A percentile compares a stretch with the other conserved stretches of the same genome.
These are phyloP conservation scores for Heliconius ethilla DNA, from an alignment of 2,888 invertebrate genomes.

Conservation along the genomic window DNA sequence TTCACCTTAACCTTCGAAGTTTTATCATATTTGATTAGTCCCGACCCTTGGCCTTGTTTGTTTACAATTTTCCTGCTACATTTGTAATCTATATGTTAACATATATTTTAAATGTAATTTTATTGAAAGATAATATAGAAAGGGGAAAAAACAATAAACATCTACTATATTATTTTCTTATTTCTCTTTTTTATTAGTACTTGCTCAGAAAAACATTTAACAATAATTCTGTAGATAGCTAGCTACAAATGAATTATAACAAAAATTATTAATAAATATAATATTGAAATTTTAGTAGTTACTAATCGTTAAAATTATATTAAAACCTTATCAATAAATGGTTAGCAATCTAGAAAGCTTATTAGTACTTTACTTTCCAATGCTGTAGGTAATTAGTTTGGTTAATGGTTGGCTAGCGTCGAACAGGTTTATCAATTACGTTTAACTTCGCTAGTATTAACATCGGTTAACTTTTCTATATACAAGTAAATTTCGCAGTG, in stretches of 20 bases:
- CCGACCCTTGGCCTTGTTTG: constrained; percentile 42
- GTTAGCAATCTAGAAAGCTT: constrained; percentile 29
- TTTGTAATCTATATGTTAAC: constrained; percentile 2
- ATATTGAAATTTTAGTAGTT: too few relatives aligned
- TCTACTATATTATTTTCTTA: too few relatives aligned
- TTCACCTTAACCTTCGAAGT: constrained; percentile 66
- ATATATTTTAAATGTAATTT: not conserved
- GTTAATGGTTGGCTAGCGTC: constrained; percentile 16
- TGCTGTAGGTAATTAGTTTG: constrained; percentile 25
- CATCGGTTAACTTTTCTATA: not conserved
- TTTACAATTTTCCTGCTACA: constrained; percentile 35
- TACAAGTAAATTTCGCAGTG: not conserved
- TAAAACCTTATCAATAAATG: constrained; percentile 10
- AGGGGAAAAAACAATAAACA: too few relatives aligned
- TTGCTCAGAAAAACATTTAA: too few relatives aligned
- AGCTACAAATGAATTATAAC: too few relatives aligned
- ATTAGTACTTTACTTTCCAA: constrained; percentile 28
- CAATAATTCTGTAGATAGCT: too few relatives aligned
- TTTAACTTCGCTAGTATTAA: not conserved
- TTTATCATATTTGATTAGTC: constrained; percentile 47
- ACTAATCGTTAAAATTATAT: not conserved
- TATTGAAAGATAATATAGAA: not conserved
- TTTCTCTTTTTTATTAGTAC: too few relatives aligned
- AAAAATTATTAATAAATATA: too few relatives aligned
- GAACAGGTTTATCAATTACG: constrained; percentile 31